A percentile compares a stretch with the other conserved stretches of the same genome.
Evolutionary conservation across 2,888 invertebrate genomes (phyloP).

Genomic region (Arctia plantaginis): DNA sequence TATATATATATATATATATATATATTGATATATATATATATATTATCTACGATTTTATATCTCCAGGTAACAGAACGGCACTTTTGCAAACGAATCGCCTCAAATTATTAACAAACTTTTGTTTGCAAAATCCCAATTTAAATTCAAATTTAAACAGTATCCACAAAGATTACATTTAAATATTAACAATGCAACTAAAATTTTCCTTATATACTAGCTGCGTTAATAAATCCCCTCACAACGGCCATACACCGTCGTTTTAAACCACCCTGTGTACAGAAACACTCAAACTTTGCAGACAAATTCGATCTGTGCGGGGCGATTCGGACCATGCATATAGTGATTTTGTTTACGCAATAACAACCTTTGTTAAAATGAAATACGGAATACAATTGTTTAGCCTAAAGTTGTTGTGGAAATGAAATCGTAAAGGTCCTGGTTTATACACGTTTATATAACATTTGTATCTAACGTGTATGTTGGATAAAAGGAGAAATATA

Average conservation of each 20-base stretch:
- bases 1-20: not conserved
- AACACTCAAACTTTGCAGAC: constrained; percentile 86
- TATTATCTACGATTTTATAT: not conserved
- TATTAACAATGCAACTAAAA: constrained; percentile 27
- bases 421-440: constrained; percentile 53
- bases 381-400: constrained; percentile 51
- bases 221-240: constrained; percentile 63
- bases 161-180: constrained; percentile 14
- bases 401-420: constrained; percentile 29
- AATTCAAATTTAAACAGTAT: constrained; percentile 28
- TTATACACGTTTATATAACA: constrained; percentile 40
- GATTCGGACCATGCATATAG: constrained; percentile 71
- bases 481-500: not conserved
- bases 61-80: not conserved
- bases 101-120: constrained; percentile 4
- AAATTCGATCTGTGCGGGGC: constrained; percentile 79
- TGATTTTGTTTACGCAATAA: constrained; percentile 54
- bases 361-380: constrained; percentile 49
- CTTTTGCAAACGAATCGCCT: not conserved
- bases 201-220: constrained; percentile 41
- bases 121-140: constrained; percentile 11
- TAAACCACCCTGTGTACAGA: constrained; percentile 71
- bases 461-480: constrained; percentile 22
- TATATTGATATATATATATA: too few species aligned
- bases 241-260: constrained; percentile 64